Evolutionary conservation across 1,140 invertebrate species (phyloP).

Genomic region (Trissolcus basalis): DNA sequence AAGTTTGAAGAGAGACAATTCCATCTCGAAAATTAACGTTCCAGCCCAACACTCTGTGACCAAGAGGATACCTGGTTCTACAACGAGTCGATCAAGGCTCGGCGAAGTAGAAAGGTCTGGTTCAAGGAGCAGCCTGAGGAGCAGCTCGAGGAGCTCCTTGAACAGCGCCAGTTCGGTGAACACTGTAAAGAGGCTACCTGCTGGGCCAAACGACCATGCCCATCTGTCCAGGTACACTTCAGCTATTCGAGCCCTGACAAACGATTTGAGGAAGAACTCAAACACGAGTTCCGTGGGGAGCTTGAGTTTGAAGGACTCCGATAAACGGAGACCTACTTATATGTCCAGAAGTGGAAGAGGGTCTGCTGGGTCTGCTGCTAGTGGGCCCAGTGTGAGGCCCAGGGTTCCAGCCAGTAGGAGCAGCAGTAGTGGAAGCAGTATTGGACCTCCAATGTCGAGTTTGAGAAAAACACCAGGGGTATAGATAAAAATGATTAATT

Average conservation of each 20-base stretch:
- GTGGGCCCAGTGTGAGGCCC: conserved; percentile 10
- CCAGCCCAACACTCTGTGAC: conserved; percentile 58
- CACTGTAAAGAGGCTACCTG: conserved; percentile 82
- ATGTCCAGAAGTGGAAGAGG: conserved; percentile 51
- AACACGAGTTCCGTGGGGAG: conserved; percentile 36
- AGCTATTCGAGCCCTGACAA: conserved; percentile 71
- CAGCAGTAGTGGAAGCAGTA: conserved; percentile 83
- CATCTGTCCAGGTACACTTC: conserved; percentile 69
- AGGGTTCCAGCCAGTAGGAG: conserved; percentile 80
- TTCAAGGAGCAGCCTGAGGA: conserved; percentile 84
- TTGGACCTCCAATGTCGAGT: conserved; percentile 73
- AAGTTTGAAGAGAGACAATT: conserved; percentile 62
- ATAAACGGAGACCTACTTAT: conserved; percentile 68
- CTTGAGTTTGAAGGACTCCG: conserved; percentile 46
- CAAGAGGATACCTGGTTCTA: conserved; percentile 66
- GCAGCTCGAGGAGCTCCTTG: conserved; percentile 87
- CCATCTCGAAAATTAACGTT: conserved; percentile 53
- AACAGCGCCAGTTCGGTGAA: conserved; percentile 88
- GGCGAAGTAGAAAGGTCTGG: conserved; percentile 79
- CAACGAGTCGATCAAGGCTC: conserved; percentile 25
- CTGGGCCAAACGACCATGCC: conserved; percentile 64
- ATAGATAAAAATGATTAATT: conserved; percentile 29
- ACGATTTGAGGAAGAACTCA: conserved; percentile 66
- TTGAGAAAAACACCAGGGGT: conserved; percentile 65
- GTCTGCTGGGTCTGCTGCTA: conserved; percentile 70